phyloP scores from a whole-genome alignment of 2,113 vertebrate genomes.

The Nansenia antarctica region DNA sequence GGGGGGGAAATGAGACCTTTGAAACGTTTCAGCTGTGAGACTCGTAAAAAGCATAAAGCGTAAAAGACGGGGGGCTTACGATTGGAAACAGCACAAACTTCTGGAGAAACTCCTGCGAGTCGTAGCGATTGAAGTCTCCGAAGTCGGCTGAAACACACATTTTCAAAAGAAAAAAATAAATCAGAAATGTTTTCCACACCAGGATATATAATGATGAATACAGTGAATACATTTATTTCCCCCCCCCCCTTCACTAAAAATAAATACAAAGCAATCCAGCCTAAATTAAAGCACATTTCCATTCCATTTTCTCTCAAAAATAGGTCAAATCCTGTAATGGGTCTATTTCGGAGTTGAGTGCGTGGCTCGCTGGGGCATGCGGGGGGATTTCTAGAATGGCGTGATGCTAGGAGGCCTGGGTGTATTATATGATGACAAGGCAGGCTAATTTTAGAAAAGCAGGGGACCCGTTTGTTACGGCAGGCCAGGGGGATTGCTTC shows the following conservation, averaged over 20 bases:
- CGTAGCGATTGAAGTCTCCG: conserved; percentile 95
- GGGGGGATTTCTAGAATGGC: conserved; percentile 26
- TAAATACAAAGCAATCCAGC: neutral
- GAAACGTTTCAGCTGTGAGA: too few species aligned
- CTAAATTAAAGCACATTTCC: neutral
- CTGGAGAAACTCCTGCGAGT: conserved; percentile 96
- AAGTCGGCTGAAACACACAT: conserved; percentile 85
- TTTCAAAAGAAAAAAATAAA: neutral
- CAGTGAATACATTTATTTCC: neutral
- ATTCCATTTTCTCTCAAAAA: neutral
- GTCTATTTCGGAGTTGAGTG: conserved; percentile 14
- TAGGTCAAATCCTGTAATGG: neutral
- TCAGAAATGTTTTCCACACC: neutral
- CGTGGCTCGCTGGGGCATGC: conserved; percentile 20
- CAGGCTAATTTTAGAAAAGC: conserved; percentile 54
- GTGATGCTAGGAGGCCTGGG: conserved; percentile 19
- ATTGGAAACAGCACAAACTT: conserved; percentile 96
- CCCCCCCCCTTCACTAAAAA: too few species aligned
- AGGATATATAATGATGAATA: neutral
- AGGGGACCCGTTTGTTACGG: conserved; percentile 45
- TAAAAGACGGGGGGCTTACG: conserved; percentile 87
- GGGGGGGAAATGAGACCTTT: too few species aligned
- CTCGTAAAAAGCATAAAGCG: neutral
- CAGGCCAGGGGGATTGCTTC: conserved; percentile 41
- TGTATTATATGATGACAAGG: conserved; percentile 22